phyloP scores from a whole-genome alignment of 2,888 invertebrate genomes.

The Carterocephalus palaemon region DNA sequence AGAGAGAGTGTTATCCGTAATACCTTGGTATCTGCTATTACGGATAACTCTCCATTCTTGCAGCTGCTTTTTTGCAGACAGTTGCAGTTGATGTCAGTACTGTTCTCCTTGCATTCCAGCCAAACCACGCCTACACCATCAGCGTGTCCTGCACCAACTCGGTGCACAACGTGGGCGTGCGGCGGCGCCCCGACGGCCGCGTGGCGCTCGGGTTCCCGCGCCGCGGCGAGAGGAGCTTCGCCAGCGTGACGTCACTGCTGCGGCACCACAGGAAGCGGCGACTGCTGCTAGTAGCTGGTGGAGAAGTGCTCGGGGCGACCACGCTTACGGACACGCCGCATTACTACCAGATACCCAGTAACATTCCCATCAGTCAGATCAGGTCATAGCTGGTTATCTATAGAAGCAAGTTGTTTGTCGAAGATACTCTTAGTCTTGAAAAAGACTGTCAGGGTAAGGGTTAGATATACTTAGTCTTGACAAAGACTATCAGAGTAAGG shows the following conservation, averaged over 20 bases:
- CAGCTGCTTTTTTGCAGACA: no score
- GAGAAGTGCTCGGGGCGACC: constrained; percentile 70
- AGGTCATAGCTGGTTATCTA: background rate
- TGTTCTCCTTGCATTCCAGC: no score
- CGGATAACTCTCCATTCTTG: no score
- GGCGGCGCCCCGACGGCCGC: constrained; percentile 71
- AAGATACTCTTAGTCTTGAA: no score
- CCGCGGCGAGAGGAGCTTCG: constrained; percentile 73
- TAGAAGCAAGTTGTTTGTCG: background rate
- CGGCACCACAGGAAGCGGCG: constrained; percentile 77
- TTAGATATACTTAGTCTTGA: no score
- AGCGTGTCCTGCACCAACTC: constrained; percentile 72
- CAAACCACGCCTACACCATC: constrained; percentile 74
- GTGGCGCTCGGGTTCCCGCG: constrained; percentile 78
- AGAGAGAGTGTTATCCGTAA: no score
- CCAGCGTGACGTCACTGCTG: constrained; percentile 69
- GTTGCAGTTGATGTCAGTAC: no score
- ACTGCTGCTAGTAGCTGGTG: constrained; percentile 73
- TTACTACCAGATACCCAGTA: constrained; percentile 67
- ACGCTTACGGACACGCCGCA: constrained; percentile 66
- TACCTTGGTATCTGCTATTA: no score
- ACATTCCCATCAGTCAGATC: constrained; percentile 43
- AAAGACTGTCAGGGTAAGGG: no score
- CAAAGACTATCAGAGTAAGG: no score
- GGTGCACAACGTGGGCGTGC: constrained; percentile 79